Conservation (phyloP, 2,113 vertebrate species). For the Cheirogaleus medius region DNA sequence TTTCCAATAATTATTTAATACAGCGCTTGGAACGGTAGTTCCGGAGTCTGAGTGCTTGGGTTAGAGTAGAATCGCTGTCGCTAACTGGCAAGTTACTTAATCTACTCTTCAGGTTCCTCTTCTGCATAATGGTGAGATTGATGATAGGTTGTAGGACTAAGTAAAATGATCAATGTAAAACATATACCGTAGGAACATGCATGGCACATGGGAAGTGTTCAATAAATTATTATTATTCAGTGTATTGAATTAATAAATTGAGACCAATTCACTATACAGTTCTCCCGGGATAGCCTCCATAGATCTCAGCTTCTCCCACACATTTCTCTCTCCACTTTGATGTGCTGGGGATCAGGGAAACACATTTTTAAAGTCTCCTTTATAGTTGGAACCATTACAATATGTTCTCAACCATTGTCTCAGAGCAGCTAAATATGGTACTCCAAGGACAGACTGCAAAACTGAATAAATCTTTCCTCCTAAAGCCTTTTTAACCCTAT, state of each 20-base stretch:
- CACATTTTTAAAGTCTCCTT: background rate
- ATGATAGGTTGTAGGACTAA: background rate
- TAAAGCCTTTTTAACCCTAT: slow-evolving; percentile 8
- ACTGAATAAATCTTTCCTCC: background rate
- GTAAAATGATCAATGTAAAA: background rate
- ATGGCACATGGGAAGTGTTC: background rate
- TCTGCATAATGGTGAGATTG: background rate
- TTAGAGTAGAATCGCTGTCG: background rate
- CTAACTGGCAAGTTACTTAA: background rate
- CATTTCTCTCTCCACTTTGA: background rate
- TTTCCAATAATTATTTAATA: slow-evolving; percentile 47
- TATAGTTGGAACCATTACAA: background rate
- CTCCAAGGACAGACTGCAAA: background rate
- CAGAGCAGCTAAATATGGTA: background rate
- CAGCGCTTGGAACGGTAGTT: background rate
- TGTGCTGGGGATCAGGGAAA: background rate
- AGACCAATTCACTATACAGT: background rate
- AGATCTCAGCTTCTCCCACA: background rate
- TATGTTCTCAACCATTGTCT: background rate
- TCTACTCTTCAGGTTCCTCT: background rate
- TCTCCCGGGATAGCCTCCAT: background rate
- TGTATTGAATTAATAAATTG: slow-evolving; percentile 1
- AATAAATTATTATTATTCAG: background rate
- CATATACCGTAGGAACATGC: background rate
- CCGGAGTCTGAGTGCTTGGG: background rate